Conservation (phyloP, 2,888 invertebrate species). For the Agrypnus murinus region DNA sequence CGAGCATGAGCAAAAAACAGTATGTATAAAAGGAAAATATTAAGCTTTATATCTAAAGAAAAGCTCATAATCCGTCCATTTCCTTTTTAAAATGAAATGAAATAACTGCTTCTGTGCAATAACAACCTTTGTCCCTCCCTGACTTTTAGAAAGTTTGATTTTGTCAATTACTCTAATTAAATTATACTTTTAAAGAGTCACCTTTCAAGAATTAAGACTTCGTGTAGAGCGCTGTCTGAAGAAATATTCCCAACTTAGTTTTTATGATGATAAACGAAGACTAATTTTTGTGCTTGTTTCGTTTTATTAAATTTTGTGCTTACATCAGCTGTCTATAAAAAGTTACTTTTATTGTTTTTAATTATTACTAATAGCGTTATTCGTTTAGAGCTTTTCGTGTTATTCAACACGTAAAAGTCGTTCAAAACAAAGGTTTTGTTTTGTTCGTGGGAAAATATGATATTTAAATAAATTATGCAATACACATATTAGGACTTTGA, state of each 20-base stretch:
- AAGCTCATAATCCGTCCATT: not conserved
- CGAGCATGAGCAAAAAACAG: too few relatives aligned
- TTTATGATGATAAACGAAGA: slow-evolving; percentile 24
- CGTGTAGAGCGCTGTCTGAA: slow-evolving; percentile 7
- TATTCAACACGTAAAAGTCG: too few relatives aligned
- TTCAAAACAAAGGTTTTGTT: too few relatives aligned
- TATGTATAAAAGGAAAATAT: too few relatives aligned
- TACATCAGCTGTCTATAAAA: slow-evolving; percentile 14
- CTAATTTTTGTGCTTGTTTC: slow-evolving; percentile 24
- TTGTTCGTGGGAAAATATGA: not conserved
- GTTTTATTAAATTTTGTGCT: slow-evolving; percentile 19
- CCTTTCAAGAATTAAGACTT: slow-evolving; percentile 25
- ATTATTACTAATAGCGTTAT: slow-evolving; percentile 9
- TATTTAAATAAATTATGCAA: not conserved
- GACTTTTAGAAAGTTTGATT: slow-evolving; percentile 25
- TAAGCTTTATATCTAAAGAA: too few relatives aligned
- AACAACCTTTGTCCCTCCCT: slow-evolving; percentile 27
- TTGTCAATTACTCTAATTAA: slow-evolving; percentile 34
- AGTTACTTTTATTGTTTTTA: slow-evolving; percentile 21
- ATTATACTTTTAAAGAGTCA: slow-evolving; percentile 33
- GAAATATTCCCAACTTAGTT: slow-evolving; percentile 16
- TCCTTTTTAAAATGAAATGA: not conserved
- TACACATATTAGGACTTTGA: not conserved
- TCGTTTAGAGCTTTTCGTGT: not conserved
- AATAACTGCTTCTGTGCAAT: slow-evolving; percentile 11